Percentiles rank a stretch among this genome's conserved stretches.
Evolutionary conservation across 1,140 invertebrate genomes (phyloP).

Genomic region (Anadara kagoshimensis): DNA sequence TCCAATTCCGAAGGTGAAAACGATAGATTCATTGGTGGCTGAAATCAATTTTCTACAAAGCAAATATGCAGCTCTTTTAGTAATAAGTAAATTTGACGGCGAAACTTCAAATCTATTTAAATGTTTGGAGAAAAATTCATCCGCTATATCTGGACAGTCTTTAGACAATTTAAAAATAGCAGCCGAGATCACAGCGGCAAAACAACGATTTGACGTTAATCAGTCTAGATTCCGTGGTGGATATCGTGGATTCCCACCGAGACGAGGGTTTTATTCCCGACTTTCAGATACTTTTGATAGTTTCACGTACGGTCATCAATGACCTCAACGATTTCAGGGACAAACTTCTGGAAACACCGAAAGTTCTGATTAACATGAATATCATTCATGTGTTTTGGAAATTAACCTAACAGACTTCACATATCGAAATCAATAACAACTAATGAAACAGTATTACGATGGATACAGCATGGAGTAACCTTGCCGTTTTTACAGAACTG

Average conservation of each 20-base stretch:
- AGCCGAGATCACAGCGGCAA: constrained; percentile 7
- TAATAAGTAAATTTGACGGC: constrained; percentile 26
- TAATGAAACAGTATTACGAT: constrained; percentile 2
- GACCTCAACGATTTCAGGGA: background rate
- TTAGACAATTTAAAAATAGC: background rate
- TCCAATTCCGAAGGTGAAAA: too few species aligned
- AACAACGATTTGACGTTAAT: too few species aligned
- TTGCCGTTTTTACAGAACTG: constrained; percentile 7
- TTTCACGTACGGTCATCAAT: too few species aligned
- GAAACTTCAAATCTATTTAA: constrained; percentile 28
- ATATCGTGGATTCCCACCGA: too few species aligned
- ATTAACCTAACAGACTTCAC: background rate
- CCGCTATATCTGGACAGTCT: too few species aligned
- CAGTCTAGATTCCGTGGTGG: too few species aligned
- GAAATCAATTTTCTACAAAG: constrained; percentile 26
- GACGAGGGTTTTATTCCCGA: too few species aligned
- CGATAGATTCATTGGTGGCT: too few species aligned
- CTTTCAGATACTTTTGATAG: too few species aligned
- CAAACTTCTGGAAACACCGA: background rate
- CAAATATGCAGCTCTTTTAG: constrained; percentile 28
- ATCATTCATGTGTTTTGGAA: background rate
- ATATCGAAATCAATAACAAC: constrained; percentile 1
- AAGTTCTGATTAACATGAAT: constrained; percentile 1
- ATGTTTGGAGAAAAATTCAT: too few species aligned
- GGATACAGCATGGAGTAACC: constrained; percentile 13